Percentiles rank a stretch among this genome's conserved stretches.
phyloP scores from a whole-genome alignment of 2,888 invertebrate genomes.

The Hypselothyrea guttata region DNA sequence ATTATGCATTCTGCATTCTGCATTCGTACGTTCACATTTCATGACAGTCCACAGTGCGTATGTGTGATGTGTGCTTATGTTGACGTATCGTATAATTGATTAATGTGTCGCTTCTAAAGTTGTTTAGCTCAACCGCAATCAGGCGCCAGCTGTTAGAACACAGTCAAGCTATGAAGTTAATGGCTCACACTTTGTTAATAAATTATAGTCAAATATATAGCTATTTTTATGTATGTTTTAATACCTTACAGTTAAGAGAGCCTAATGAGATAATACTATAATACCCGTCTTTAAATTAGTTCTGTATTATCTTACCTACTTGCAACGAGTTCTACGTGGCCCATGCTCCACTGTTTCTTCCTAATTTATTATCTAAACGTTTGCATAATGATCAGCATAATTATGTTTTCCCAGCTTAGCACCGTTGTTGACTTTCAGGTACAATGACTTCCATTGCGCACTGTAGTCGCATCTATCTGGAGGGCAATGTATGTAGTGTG shows the following conservation, averaged over 20 bases:
- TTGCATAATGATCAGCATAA: no score
- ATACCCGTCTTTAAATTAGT: no score
- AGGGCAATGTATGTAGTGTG: slow-evolving; percentile 29
- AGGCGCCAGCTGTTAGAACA: slow-evolving; percentile 45
- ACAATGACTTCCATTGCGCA: slow-evolving; percentile 44
- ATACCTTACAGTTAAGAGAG: no score
- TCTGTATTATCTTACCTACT: background rate
- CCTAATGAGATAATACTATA: no score
- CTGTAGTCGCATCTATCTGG: slow-evolving; percentile 14
- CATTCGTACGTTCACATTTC: background rate
- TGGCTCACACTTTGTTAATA: background rate
- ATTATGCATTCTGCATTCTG: no score
- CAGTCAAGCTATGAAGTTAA: slow-evolving; percentile 12
- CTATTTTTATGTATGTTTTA: background rate
- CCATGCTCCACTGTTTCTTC: background rate
- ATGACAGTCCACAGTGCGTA: slow-evolving; percentile 48
- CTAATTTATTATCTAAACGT: background rate
- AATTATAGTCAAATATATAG: no score
- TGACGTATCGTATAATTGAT: slow-evolving; percentile 45
- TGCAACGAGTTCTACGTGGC: background rate
- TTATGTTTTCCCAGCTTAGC: slow-evolving; percentile 3
- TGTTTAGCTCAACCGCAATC: slow-evolving; percentile 25
- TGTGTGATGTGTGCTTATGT: slow-evolving; percentile 48
- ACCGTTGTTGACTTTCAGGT: slow-evolving; percentile 21
- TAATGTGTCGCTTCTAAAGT: slow-evolving; percentile 32